A percentile compares a stretch with the other conserved stretches of the same genome.
These are phyloP conservation scores for Carollia perspicillata DNA, from an alignment of 2,113 vertebrate species.

Conservation along the genomic window DNA sequence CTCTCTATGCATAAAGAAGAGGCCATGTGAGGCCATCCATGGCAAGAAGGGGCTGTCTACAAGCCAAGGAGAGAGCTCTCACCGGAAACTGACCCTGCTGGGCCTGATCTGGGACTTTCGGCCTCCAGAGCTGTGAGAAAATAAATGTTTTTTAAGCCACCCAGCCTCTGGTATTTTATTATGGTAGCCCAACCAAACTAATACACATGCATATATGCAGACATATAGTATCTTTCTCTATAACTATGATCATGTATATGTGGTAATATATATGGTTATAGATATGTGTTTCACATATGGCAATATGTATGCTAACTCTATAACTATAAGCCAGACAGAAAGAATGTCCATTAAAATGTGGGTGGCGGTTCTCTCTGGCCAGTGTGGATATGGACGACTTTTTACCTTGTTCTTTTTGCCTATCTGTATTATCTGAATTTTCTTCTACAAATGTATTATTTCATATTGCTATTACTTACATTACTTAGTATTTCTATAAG, in stretches of 20 bases:
- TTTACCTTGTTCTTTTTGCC: background rate
- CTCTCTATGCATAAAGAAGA: background rate
- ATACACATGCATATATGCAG: background rate
- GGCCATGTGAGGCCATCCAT: too few species aligned
- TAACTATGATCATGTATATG: background rate
- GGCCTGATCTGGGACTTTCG: background rate
- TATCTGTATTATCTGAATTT: background rate
- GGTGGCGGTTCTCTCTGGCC: background rate
- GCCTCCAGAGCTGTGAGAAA: background rate
- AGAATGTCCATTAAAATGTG: background rate
- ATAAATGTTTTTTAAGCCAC: background rate
- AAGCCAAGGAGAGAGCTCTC: background rate
- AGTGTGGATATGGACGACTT: background rate
- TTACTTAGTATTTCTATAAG: background rate
- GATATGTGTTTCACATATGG: background rate
- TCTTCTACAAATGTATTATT: background rate
- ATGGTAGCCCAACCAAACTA: background rate
- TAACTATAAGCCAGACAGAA: background rate
- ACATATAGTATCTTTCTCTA: background rate
- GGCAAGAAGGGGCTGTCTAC: background rate
- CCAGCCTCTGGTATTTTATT: background rate
- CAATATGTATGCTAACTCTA: background rate
- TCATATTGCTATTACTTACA: background rate
- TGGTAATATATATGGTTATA: background rate
- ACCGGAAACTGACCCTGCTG: background rate